Conservation (phyloP, 2,888 invertebrate genomes). For the Meliscaeva auricollis region DNA sequence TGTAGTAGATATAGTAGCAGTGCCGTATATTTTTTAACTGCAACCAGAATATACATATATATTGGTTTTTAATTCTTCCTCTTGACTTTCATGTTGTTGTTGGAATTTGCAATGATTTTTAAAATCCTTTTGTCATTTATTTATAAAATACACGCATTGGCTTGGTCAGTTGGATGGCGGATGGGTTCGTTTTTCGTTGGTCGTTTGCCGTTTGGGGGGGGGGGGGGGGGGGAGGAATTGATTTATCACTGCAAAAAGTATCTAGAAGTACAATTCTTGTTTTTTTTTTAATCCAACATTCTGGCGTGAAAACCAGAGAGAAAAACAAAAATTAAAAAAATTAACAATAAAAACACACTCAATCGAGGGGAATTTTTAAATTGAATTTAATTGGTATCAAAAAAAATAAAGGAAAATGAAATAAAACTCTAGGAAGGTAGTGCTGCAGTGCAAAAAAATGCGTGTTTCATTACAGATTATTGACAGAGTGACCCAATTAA, state of each 20-base stretch:
- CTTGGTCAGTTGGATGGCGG: slow-evolving; percentile 2
- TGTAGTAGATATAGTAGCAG: not conserved
- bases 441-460: not conserved
- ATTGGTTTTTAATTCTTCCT: not conserved
- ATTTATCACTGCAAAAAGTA: slow-evolving; percentile 50
- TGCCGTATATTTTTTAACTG: slow-evolving; percentile 7
- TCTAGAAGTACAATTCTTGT: not conserved
- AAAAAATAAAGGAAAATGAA: not conserved
- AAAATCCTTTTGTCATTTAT: slow-evolving; percentile 55
- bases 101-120: slow-evolving; percentile 40
- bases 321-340: not conserved
- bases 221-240: slow-evolving; percentile 22
- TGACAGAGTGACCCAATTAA: slow-evolving; percentile 56
- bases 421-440: not conserved
- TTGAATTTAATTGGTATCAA: slow-evolving; percentile 63
- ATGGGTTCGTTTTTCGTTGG: not conserved
- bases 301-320: not conserved
- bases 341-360: not conserved
- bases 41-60: slow-evolving; percentile 12
- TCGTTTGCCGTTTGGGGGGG: not conserved
- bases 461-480: slow-evolving; percentile 37
- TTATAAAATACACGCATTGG: slow-evolving; percentile 30
- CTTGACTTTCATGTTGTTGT: not conserved
- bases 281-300: slow-evolving; percentile 15
- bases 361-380: slow-evolving; percentile 57